phyloP scores from a whole-genome alignment of 1,140 invertebrate species.

The Sycophaga agraensis region DNA sequence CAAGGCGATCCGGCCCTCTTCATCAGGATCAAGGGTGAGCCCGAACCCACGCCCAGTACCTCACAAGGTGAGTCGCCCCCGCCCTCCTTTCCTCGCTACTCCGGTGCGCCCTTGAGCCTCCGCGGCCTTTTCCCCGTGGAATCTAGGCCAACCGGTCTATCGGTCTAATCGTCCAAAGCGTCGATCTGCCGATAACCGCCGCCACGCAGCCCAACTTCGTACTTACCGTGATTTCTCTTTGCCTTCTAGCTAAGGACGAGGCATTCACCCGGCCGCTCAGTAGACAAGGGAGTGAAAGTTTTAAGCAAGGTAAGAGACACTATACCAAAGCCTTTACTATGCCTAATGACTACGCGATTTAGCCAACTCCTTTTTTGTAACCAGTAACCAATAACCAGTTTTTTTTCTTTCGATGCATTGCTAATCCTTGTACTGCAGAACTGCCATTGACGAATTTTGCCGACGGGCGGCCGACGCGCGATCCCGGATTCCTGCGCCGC shows the following conservation, averaged over 20 bases:
- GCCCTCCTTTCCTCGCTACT: background rate
- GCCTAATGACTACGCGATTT: conserved; percentile 39
- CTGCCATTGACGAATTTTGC: background rate
- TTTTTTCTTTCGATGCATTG: conserved; percentile 37
- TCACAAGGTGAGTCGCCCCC: conserved; percentile 35
- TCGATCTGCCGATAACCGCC: too few relatives aligned
- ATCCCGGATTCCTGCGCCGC: background rate
- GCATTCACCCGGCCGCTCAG: conserved; percentile 54
- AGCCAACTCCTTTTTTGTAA: conserved; percentile 41
- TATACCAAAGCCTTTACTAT: conserved; percentile 29
- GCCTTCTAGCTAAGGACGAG: conserved; percentile 50
- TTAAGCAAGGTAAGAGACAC: conserved; percentile 54
- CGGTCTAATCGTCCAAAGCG: too few relatives aligned
- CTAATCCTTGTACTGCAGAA: conserved; percentile 41
- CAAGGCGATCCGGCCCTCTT: conserved; percentile 23
- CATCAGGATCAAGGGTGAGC: conserved; percentile 52
- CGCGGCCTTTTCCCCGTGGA: background rate
- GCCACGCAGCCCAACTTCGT: too few relatives aligned
- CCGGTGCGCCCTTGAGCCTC: background rate
- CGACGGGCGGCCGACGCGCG: conserved; percentile 1
- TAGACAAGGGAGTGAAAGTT: conserved; percentile 56
- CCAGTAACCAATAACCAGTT: conserved; percentile 42
- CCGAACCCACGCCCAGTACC: conserved; percentile 59
- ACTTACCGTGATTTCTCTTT: background rate
- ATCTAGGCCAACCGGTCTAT: too few relatives aligned